A percentile compares a stretch with the other conserved stretches of the same genome.
Conservation (phyloP, 2,797 vertebrate species). For the Urophycis tenuis region DNA sequence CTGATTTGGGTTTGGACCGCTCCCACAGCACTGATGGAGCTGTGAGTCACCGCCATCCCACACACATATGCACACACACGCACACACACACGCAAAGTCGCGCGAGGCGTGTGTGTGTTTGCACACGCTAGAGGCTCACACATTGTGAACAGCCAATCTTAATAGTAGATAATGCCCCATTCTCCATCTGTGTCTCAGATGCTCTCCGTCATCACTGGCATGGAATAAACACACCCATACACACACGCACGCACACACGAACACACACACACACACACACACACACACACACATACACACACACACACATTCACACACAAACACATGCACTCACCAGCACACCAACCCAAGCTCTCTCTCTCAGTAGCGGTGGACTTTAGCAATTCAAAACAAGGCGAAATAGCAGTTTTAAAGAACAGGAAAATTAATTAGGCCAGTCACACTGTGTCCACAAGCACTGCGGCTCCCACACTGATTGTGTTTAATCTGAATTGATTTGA, state of each 20-base stretch:
- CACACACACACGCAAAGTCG: background rate
- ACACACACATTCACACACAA: too few relatives aligned
- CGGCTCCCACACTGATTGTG: background rate
- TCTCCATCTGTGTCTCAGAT: constrained; percentile 15
- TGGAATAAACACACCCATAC: background rate
- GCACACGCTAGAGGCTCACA: background rate
- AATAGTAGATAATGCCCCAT: background rate
- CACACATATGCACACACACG: too few relatives aligned
- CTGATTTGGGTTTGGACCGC: background rate
- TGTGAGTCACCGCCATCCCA: background rate
- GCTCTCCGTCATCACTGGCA: background rate
- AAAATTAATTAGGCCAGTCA: too few relatives aligned
- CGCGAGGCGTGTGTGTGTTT: background rate
- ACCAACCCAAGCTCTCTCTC: background rate
- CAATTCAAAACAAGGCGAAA: background rate
- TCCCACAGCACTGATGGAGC: background rate
- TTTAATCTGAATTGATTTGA: background rate
- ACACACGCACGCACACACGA: too few relatives aligned
- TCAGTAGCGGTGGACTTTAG: background rate
- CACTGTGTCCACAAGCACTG: background rate
- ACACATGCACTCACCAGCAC: background rate
- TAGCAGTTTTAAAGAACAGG: background rate
- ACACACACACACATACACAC: background rate
- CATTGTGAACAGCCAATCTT: background rate
- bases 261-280: background rate